Evolutionary conservation across 2,113 vertebrate genomes (phyloP).

Genomic region (Baryphthengus martii): DNA sequence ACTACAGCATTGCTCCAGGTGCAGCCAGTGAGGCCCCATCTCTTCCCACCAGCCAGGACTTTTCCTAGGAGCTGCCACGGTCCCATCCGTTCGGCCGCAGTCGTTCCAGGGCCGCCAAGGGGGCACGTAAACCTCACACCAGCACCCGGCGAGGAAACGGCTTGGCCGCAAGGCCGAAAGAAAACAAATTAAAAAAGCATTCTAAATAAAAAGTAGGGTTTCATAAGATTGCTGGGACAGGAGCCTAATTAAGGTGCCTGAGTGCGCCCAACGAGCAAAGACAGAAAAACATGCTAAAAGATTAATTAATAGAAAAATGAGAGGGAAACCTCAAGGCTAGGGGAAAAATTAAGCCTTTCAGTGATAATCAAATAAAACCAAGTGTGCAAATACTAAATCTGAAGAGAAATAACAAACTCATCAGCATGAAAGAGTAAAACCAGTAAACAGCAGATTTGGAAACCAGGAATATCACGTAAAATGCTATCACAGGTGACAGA

Average conservation of each 20-base stretch:
- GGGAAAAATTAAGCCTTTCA: background rate
- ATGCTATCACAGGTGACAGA: background rate
- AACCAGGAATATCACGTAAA: background rate
- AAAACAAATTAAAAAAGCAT: background rate
- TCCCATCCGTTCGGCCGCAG: background rate
- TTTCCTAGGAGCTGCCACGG: background rate
- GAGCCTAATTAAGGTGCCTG: background rate
- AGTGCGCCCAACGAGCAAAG: background rate
- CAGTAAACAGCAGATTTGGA: background rate
- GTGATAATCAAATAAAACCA: conserved; percentile 23
- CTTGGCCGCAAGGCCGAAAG: conserved; percentile 12
- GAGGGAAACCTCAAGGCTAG: background rate
- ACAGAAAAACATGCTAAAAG: background rate
- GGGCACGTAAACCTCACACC: background rate
- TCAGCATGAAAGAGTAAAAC: background rate
- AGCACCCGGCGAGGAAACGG: background rate
- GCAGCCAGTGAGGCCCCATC: background rate
- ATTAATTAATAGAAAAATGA: background rate
- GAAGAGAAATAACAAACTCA: background rate
- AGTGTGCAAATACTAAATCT: conserved; percentile 4
- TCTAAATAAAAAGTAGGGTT: background rate
- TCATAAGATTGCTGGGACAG: background rate
- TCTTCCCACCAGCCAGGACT: background rate
- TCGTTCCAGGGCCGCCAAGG: background rate
- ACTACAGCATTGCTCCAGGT: rapidly evolving